Percentiles rank a stretch among this genome's conserved stretches.
phyloP scores from a whole-genome alignment of 1,140 invertebrate species.

The Reticulitermes speratus region DNA sequence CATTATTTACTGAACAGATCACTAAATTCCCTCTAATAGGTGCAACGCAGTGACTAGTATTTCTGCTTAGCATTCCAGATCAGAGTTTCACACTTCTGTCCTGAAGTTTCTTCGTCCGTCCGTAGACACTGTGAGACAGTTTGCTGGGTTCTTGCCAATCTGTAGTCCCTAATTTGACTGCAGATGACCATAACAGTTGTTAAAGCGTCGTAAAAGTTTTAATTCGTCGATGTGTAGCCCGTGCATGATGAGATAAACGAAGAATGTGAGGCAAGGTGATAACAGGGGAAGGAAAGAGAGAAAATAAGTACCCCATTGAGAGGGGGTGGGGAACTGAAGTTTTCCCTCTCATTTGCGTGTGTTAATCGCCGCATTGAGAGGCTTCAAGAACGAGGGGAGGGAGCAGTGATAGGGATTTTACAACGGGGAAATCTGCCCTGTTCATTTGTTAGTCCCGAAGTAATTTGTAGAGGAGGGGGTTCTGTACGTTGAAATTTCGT shows the following conservation, averaged over 20 bases:
- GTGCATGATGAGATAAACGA: background rate
- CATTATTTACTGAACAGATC: too few species aligned
- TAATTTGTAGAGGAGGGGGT: background rate
- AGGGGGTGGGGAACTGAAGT: background rate
- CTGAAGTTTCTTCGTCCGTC: too few species aligned
- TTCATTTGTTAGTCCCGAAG: conserved; percentile 18
- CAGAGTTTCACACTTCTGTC: too few species aligned
- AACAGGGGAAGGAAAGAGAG: background rate
- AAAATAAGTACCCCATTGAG: background rate
- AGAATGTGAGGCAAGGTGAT: background rate
- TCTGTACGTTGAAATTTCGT: background rate
- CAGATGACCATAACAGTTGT: too few species aligned
- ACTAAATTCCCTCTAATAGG: too few species aligned
- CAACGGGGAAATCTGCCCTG: conserved; percentile 1
- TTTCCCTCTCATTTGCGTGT: conserved; percentile 2
- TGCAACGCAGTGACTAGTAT: too few species aligned
- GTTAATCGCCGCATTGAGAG: conserved; percentile 9
- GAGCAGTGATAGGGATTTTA: background rate
- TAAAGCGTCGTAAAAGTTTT: background rate
- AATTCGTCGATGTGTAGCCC: background rate
- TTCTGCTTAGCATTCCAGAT: too few species aligned
- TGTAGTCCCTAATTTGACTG: too few species aligned
- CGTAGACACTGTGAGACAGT: too few species aligned
- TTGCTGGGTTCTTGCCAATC: too few species aligned
- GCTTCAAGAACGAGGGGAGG: background rate